Percentiles rank a stretch among this genome's conserved stretches.
Evolutionary conservation across 2,113 vertebrate genomes (phyloP).

Genomic region (Synchiropus splendidus): DNA sequence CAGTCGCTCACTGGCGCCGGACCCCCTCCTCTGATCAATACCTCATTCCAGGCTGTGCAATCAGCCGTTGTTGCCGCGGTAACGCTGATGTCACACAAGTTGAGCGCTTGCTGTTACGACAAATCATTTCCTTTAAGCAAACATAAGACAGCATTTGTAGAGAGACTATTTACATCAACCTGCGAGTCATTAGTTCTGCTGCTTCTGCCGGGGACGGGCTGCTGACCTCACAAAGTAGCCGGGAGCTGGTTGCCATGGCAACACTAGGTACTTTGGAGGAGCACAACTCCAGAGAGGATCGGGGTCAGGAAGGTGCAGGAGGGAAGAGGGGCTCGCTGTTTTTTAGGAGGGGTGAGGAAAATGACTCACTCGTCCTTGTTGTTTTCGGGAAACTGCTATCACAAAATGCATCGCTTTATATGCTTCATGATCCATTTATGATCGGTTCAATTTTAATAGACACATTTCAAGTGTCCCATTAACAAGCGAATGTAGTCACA

Average conservation of each 20-base stretch:
- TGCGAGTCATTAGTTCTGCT: constrained; percentile 86
- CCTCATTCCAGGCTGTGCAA: constrained; percentile 94
- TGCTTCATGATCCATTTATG: no score
- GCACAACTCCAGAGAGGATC: constrained; percentile 33
- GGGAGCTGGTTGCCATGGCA: constrained; percentile 84
- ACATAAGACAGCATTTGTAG: constrained; percentile 94
- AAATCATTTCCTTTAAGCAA: constrained; percentile 98
- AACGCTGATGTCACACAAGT: constrained; percentile 95
- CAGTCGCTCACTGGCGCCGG: constrained; percentile 73
- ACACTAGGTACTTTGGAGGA: constrained; percentile 65
- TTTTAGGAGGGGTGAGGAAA: constrained; percentile 33
- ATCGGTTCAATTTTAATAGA: no score
- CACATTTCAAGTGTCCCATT: no score
- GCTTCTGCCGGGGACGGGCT: constrained; percentile 74
- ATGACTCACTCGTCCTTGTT: constrained; percentile 38
- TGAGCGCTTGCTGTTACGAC: constrained; percentile 86
- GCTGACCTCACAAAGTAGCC: constrained; percentile 84
- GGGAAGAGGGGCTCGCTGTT: constrained; percentile 23
- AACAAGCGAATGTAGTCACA: no score
- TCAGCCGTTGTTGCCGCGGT: constrained; percentile 88
- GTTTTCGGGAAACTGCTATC: constrained; percentile 11
- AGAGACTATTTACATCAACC: constrained; percentile 92
- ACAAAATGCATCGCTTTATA: no score
- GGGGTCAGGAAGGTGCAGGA: constrained; percentile 27
- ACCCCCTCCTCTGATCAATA: constrained; percentile 84